These are phyloP conservation scores for Pterocles burchelli DNA, from an alignment of 2,113 vertebrate species.

Conservation along the genomic window DNA sequence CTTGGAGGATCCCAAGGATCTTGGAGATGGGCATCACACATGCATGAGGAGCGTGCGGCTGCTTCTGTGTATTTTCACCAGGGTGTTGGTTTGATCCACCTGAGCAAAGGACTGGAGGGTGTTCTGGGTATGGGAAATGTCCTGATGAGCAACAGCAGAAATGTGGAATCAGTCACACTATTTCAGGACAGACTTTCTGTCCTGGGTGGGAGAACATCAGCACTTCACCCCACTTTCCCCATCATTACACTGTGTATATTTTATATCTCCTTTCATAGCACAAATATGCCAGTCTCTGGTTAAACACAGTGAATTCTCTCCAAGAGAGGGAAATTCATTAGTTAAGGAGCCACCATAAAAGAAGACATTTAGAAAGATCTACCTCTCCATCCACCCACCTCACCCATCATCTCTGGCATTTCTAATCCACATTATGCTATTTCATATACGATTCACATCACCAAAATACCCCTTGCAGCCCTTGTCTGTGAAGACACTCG, in stretches of 20 bases:
- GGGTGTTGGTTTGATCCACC: background rate
- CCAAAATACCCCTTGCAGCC: background rate
- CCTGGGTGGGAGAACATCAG: background rate
- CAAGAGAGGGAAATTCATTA: background rate
- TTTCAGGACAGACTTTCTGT: background rate
- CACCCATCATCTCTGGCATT: background rate
- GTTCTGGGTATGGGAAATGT: background rate
- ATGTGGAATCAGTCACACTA: background rate
- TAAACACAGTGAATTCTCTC: background rate
- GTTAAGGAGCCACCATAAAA: background rate
- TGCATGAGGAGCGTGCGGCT: rapidly evolving
- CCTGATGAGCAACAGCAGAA: background rate
- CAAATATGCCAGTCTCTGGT: background rate
- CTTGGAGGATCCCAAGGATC: too few species aligned
- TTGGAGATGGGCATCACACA: background rate
- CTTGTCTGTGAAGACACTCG: background rate
- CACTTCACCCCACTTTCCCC: background rate
- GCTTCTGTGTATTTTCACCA: background rate
- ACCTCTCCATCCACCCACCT: background rate
- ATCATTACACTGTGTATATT: background rate
- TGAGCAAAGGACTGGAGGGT: background rate
- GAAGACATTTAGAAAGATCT: background rate
- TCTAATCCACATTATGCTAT: background rate
- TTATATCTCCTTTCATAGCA: background rate
- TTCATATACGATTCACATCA: rapidly evolving